Evolutionary conservation across 64 coral and sea anemone species (phyloP).

Genomic region (Dendronephthya gigantea): DNA sequence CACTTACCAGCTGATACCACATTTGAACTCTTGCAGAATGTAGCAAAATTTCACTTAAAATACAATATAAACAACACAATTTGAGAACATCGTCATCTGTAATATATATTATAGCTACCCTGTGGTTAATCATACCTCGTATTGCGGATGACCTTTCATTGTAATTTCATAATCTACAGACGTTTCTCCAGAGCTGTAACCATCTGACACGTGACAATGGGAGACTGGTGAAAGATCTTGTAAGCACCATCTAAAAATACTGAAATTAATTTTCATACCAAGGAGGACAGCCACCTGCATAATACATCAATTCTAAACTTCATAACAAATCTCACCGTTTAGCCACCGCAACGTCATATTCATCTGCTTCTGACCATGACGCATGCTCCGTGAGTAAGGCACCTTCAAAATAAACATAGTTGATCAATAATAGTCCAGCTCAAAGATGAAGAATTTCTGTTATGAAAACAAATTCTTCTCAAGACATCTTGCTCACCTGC

Average conservation of each 20-base stretch:
- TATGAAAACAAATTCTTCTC: background rate
- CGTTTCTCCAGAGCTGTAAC: background rate
- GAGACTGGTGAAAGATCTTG: conserved; percentile 3
- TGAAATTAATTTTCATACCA: background rate
- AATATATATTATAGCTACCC: no score
- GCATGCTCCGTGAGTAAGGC: conserved; percentile 60
- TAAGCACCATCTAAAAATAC: background rate
- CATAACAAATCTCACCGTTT: conserved; percentile 39
- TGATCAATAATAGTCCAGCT: background rate
- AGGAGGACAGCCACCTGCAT: background rate
- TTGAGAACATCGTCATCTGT: no score
- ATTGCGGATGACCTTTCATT: background rate
- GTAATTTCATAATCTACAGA: background rate
- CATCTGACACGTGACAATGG: background rate
- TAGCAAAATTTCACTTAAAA: no score
- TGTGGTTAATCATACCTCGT: no score
- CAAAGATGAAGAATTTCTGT: background rate
- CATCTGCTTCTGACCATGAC: conserved; percentile 38
- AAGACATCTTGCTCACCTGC: conserved; percentile 34
- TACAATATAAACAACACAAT: no score
- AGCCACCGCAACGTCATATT: conserved; percentile 52
- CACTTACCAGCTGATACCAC: no score
- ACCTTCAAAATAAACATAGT: background rate
- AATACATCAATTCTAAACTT: background rate
- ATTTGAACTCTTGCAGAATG: no score